Evolutionary conservation across 2,888 invertebrate genomes (phyloP).

Genomic region (Trachelus troglodyta): DNA sequence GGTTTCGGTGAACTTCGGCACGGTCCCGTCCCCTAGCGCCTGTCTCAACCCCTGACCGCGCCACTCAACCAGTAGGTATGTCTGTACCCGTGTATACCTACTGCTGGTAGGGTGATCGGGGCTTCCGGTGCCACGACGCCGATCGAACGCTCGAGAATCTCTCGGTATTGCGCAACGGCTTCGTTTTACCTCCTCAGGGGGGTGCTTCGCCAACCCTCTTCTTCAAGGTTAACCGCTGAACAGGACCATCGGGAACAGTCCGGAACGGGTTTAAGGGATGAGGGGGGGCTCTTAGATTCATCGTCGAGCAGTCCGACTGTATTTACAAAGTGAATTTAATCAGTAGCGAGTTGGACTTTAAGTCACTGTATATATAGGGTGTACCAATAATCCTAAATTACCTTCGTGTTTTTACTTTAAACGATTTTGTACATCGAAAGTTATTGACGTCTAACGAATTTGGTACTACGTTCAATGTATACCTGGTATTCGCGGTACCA

Average conservation of each 20-base stretch:
- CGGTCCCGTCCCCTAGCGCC: background rate
- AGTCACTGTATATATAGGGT: background rate
- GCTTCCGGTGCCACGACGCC: background rate
- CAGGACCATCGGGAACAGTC: background rate
- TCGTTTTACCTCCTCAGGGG: background rate
- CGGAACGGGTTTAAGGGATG: background rate
- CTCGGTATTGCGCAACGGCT: constrained; percentile 1
- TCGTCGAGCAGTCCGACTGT: background rate
- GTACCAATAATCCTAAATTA: background rate
- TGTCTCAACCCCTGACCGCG: background rate
- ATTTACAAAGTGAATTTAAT: background rate
- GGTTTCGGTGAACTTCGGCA: background rate
- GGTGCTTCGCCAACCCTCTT: background rate
- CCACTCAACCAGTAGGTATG: background rate
- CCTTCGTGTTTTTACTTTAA: background rate
- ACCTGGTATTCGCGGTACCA: background rate
- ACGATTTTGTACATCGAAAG: background rate
- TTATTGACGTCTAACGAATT: background rate
- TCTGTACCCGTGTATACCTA: background rate
- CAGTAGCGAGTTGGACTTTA: background rate
- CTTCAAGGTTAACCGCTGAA: background rate
- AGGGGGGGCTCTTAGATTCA: background rate
- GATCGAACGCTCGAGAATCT: background rate
- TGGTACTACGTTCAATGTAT: background rate
- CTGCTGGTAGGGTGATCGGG: background rate